Evolutionary conservation across 2,797 vertebrate species (phyloP).

Genomic region (Hemitrygon akajei): DNA sequence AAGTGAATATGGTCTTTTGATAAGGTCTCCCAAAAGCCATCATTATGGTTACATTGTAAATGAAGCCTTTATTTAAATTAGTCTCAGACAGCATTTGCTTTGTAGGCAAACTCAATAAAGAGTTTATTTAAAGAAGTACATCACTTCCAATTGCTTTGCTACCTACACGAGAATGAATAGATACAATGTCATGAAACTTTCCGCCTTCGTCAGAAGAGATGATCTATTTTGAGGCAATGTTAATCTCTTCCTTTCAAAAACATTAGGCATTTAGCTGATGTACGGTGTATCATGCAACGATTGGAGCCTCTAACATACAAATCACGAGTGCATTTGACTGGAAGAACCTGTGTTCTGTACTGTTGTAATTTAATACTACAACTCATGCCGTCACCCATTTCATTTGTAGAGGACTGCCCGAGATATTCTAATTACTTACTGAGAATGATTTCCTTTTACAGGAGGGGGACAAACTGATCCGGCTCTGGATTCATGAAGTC

Average conservation of each 20-base stretch:
- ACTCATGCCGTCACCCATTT: not conserved
- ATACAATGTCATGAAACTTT: not conserved
- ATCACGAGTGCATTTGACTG: not conserved
- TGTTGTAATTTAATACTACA: not conserved
- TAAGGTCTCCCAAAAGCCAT: not conserved
- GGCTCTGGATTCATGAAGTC: constrained; percentile 88
- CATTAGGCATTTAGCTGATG: not conserved
- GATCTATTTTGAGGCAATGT: not conserved
- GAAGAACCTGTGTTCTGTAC: not conserved
- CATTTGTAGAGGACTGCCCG: not conserved
- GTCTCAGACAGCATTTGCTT: not conserved
- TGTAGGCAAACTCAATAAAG: not conserved
- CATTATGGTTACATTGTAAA: not conserved
- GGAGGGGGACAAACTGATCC: constrained; percentile 80
- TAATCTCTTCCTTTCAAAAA: not conserved
- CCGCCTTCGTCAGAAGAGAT: not conserved
- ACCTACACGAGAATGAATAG: not conserved
- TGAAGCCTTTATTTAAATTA: not conserved
- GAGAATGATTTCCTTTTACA: constrained; percentile 50
- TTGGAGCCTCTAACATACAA: not conserved
- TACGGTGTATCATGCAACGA: not conserved
- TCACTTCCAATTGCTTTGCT: not conserved
- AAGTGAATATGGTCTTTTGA: not conserved
- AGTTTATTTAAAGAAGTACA: not conserved
- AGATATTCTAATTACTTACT: not conserved